Evolutionary conservation across 2,888 invertebrate genomes (phyloP).

Genomic region (Drosophila anomalata): DNA sequence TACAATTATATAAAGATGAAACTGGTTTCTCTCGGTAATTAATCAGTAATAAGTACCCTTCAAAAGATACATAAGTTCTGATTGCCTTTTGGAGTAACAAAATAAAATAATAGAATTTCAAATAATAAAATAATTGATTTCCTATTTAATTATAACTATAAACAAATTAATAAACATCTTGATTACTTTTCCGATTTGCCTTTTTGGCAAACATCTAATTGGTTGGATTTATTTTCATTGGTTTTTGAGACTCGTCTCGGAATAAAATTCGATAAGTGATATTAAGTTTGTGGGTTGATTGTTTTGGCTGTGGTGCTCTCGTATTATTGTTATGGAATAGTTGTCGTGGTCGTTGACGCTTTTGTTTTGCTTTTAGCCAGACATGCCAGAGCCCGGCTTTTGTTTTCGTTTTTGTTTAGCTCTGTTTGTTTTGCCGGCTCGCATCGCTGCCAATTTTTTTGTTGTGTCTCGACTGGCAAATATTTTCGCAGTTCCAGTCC

Average conservation of each 20-base stretch:
- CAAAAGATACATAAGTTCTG: not conserved
- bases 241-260: not conserved
- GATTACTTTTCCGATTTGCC: not conserved
- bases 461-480: slow-evolving; percentile 39
- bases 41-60: not conserved
- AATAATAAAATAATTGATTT: too few relatives aligned
- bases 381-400: slow-evolving; percentile 8
- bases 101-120: too few relatives aligned
- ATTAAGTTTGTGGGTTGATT: slow-evolving; percentile 23
- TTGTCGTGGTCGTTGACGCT: slow-evolving; percentile 32
- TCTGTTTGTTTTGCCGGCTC: slow-evolving; percentile 44
- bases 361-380: slow-evolving; percentile 37
- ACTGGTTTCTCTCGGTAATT: slow-evolving; percentile 31
- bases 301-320: slow-evolving; percentile 3
- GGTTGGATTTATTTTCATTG: not conserved
- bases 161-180: not conserved
- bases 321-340: slow-evolving; percentile 24
- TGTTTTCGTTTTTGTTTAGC: slow-evolving; percentile 34
- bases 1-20: slow-evolving; percentile 1
- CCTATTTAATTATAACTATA: not conserved
- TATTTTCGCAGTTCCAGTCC: slow-evolving; percentile 50
- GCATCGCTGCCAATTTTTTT: slow-evolving; percentile 58
- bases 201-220: not conserved
- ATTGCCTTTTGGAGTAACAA: not conserved
- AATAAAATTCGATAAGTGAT: slow-evolving; percentile 20